Evolutionary conservation across 2,113 vertebrate genomes (phyloP), one percentile per base, ranked within the genome.

Genomic region (Petromus typicus): DNA sequence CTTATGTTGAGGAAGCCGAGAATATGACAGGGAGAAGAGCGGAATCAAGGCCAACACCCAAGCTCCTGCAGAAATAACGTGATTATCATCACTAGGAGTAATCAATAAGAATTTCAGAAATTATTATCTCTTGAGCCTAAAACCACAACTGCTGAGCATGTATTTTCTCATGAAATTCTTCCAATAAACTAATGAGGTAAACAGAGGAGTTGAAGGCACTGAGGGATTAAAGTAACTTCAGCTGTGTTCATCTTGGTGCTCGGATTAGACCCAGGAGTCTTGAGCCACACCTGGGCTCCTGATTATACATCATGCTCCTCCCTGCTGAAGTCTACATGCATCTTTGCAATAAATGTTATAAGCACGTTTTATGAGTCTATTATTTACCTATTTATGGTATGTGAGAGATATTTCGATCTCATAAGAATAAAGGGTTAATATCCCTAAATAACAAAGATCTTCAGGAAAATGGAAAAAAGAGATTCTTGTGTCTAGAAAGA

Each of bases 171-270:
- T 18, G 56, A 45, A 89, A 56, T 43, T 8, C 22, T 86, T 20
- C 37, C 32, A 86, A 22, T 45, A 80, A 66, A 43, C 0, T 10
- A 90, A 40, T 7, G 32, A 54, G 7, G 30, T 7, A 22, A 22
- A 54, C 0, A 27, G 18, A 5, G 54, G 89, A 85, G 1, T 7
- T 6, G 6, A 66, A 51, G 54, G n/a, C 48, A 88, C 23, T 18
- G 7, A 34, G 11, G 73, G 27, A 76, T 45, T 48, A n/a, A 85
- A 73, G 9, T 2, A 63, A 51, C 2, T 25, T 56, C 14, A 45
- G 25, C 7, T 1, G 5, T 2, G 14, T 1, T 13, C 10, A 57
- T 5, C 3, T 5, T 0, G 17, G 54, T 40, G n/a, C 4, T 0
- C 23, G 48, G 34, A 18, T 7, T 51, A 2, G 64, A 85, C 37